phyloP scores from a whole-genome alignment of 92 coral and sea anemone genomes.

The Paragorgia papillata region DNA sequence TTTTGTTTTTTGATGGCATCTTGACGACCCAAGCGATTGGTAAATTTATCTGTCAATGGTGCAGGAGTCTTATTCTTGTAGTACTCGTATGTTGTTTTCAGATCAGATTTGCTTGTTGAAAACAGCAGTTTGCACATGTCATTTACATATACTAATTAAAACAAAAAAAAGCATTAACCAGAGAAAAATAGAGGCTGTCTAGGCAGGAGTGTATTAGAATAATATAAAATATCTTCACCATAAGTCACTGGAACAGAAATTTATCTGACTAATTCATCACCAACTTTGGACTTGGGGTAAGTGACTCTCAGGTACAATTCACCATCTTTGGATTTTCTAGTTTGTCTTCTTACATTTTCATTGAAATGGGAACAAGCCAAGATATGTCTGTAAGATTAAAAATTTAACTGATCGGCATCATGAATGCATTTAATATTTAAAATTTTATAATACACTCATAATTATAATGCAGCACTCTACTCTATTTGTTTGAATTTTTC shows the following conservation, averaged over 20 bases:
- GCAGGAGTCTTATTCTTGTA: conserved; percentile 11
- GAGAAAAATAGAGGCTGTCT: neutral
- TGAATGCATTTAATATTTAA: too few relatives aligned
- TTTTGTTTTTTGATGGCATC: conserved; percentile 17
- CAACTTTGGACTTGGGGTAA: conserved; percentile 20
- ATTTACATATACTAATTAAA: neutral
- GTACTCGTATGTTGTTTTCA: neutral
- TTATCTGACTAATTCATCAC: conserved; percentile 46
- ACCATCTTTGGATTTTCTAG: conserved; percentile 4
- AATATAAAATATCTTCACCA: conserved; percentile 23
- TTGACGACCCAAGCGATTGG: neutral
- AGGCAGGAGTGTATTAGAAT: neutral
- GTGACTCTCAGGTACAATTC: neutral
- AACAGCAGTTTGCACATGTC: neutral
- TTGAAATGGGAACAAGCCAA: conserved; percentile 54
- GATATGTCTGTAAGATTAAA: conserved; percentile 43
- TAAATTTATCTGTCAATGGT: conserved; percentile 1
- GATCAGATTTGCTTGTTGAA: neutral
- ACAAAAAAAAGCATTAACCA: neutral
- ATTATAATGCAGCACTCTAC: too few relatives aligned
- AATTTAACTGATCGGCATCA: too few relatives aligned
- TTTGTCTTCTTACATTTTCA: conserved; percentile 42
- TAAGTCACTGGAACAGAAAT: conserved; percentile 37
- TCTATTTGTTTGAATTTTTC: too few relatives aligned
- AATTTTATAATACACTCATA: too few relatives aligned